Percentiles rank a stretch among this genome's conserved stretches.
These are phyloP conservation scores for Fragum sueziense DNA, from an alignment of 2,888 invertebrate genomes.

Conservation along the genomic window DNA sequence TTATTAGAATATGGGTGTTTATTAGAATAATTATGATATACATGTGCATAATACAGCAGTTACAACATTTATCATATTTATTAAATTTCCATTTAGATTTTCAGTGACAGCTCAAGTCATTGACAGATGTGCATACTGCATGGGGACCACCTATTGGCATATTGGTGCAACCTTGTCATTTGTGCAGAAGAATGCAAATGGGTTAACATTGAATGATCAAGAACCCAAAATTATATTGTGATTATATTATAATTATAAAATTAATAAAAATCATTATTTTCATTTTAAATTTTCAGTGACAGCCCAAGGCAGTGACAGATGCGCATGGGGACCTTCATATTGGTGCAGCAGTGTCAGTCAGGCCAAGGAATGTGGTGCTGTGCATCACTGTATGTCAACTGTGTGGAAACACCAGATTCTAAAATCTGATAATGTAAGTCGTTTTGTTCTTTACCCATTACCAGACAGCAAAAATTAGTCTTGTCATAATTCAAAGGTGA, in stretches of 20 bases:
- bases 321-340: slow-evolving; percentile 76
- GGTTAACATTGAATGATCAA: too few species aligned
- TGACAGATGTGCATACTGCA: too few species aligned
- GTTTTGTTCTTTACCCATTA: background rate
- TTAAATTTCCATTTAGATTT: too few species aligned
- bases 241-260: background rate
- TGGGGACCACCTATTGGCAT: too few species aligned
- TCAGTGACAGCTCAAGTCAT: too few species aligned
- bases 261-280: too few species aligned
- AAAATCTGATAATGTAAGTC: slow-evolving; percentile 50
- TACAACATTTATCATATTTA: too few species aligned
- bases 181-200: too few species aligned
- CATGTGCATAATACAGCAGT: too few species aligned
- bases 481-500: background rate
- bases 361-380: slow-evolving; percentile 72
- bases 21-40: too few species aligned
- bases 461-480: background rate
- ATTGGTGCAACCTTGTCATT: too few species aligned
- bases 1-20: too few species aligned
- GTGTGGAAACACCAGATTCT: slow-evolving; percentile 67
- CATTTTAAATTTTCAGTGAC: slow-evolving; percentile 30
- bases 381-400: slow-evolving; percentile 67
- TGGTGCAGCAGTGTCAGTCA: slow-evolving; percentile 74
- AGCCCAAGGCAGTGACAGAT: slow-evolving; percentile 64
- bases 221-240: background rate